These are phyloP conservation scores for Hemiscyllium ocellatum DNA, from an alignment of 2,113 vertebrate genomes.

Conservation along the genomic window DNA sequence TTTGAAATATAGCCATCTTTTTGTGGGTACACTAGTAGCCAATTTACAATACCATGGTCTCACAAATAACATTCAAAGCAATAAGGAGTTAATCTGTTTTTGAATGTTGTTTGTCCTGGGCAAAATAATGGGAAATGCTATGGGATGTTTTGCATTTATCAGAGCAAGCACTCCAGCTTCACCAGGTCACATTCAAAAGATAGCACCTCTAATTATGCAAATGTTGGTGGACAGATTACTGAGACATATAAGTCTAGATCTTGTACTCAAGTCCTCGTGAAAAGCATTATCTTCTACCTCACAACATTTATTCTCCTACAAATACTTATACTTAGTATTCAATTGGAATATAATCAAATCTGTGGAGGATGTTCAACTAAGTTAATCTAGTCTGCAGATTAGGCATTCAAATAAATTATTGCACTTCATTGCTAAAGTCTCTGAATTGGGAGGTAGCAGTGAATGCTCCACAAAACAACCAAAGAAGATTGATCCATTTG, in stretches of 20 bases:
- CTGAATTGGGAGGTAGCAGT: too few relatives aligned
- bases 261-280: neutral
- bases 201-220: neutral
- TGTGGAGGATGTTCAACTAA: neutral
- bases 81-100: neutral
- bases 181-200: neutral
- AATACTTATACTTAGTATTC: neutral
- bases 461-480: too few relatives aligned
- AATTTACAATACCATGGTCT: neutral
- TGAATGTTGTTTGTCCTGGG: neutral
- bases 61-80: neutral
- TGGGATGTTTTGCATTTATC: neutral
- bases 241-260: neutral
- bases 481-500: neutral
- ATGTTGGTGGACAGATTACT: neutral
- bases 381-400: neutral
- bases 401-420: neutral
- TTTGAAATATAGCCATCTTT: neutral
- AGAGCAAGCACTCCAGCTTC: neutral
- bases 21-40: neutral
- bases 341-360: neutral
- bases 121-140: neutral
- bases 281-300: neutral
- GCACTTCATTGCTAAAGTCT: too few relatives aligned
- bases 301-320: neutral